phyloP scores from a whole-genome alignment of 2,888 invertebrate genomes.

The Malachius bipustulatus region DNA sequence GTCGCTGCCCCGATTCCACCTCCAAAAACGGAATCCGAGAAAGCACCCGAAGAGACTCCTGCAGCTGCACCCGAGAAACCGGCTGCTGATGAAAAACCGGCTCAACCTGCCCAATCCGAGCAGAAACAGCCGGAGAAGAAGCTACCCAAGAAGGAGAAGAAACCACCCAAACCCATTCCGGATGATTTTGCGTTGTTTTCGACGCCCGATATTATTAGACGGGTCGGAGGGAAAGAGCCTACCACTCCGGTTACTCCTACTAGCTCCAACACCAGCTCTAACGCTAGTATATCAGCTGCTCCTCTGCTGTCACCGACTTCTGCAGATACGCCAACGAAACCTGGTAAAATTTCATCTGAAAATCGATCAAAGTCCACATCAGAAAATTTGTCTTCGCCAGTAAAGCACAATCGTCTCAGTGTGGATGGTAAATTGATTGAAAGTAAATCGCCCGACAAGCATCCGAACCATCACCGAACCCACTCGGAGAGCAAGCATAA shows the following conservation, averaged over 20 bases:
- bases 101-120: slow-evolving; percentile 32
- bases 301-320: slow-evolving; percentile 18
- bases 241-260: slow-evolving; percentile 25
- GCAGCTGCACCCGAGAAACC: slow-evolving; percentile 18
- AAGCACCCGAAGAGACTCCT: slow-evolving; percentile 25
- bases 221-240: slow-evolving; percentile 40
- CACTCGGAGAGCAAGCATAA: slow-evolving; percentile 11
- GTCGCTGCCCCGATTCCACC: too few relatives aligned
- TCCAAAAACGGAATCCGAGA: slow-evolving; percentile 16
- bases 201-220: slow-evolving; percentile 64
- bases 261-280: slow-evolving; percentile 11
- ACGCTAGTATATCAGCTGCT: slow-evolving; percentile 7
- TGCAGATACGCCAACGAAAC: slow-evolving; percentile 20
- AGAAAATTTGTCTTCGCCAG: slow-evolving; percentile 18
- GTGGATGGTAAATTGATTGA: slow-evolving; percentile 24
- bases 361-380: slow-evolving; percentile 29
- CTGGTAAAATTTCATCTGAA: slow-evolving; percentile 31
- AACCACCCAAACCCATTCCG: slow-evolving; percentile 39
- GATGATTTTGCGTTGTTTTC: slow-evolving; percentile 64
- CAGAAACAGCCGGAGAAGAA: slow-evolving; percentile 24
- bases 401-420: slow-evolving; percentile 25
- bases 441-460: neutral
- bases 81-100: slow-evolving; percentile 18
- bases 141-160: slow-evolving; percentile 36
- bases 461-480: neutral